Evolutionary conservation across 2,113 vertebrate genomes (phyloP).

Genomic region (Melanerpes formicivorus): DNA sequence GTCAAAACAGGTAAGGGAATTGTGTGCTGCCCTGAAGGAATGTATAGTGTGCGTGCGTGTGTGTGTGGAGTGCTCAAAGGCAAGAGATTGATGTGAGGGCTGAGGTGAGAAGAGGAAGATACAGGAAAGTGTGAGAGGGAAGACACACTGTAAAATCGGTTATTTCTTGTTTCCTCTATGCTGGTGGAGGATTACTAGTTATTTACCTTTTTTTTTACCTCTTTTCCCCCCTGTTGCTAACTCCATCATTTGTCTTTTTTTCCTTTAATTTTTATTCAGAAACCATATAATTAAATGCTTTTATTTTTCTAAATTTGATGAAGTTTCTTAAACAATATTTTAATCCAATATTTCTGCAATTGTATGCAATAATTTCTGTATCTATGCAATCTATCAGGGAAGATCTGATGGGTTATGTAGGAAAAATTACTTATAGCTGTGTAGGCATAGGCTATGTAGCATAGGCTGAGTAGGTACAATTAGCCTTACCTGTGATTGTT

Average conservation of each 20-base stretch:
- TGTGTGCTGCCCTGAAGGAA: conserved; percentile 66
- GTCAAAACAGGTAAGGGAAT: conserved; percentile 76
- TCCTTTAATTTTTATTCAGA: neutral
- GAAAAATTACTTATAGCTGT: neutral
- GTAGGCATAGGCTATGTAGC: neutral
- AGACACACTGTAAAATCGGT: neutral
- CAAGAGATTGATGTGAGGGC: conserved; percentile 46
- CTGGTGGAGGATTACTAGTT: neutral
- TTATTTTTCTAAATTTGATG: neutral
- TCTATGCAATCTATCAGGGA: neutral
- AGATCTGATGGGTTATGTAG: neutral
- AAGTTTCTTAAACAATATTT: neutral
- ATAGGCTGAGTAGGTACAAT: neutral
- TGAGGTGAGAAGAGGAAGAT: conserved; percentile 28
- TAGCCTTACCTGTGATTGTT: neutral
- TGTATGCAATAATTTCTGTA: neutral
- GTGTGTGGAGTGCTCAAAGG: conserved; percentile 41
- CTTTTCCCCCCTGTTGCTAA: neutral
- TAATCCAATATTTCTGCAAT: neutral
- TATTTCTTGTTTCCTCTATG: conserved; percentile 3
- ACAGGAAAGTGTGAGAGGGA: neutral
- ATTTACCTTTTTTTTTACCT: neutral
- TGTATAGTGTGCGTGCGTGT: neutral
- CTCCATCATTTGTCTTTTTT: neutral
- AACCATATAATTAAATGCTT: neutral